A percentile compares a stretch with the other conserved stretches of the same genome.
These are phyloP conservation scores for Antennarius maculatus DNA, from an alignment of 2,797 vertebrate species.

Conservation along the genomic window DNA sequence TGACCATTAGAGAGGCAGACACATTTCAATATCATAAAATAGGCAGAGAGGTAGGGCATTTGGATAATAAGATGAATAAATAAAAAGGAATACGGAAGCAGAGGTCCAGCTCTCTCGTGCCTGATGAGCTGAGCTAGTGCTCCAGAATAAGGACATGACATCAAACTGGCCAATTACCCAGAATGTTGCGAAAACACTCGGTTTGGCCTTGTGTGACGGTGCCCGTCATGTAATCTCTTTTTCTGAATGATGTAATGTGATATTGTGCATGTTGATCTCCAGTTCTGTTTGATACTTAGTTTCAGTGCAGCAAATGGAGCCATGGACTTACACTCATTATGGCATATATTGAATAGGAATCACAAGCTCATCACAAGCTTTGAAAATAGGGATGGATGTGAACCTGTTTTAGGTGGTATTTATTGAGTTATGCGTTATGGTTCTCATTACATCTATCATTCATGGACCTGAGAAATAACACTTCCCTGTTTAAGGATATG, in stretches of 20 bases:
- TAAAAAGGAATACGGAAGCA: constrained; percentile 38
- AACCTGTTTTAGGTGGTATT: constrained; percentile 12
- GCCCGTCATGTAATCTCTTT: constrained; percentile 37
- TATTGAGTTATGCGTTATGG: constrained; percentile 9
- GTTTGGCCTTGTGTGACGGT: constrained; percentile 17
- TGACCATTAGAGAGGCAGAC: not conserved
- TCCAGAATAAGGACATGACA: constrained; percentile 15
- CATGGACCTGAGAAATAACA: constrained; percentile 11
- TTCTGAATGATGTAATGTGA: constrained; percentile 52
- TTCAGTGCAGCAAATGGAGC: constrained; percentile 33
- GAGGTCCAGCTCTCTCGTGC: constrained; percentile 42
- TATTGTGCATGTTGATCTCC: constrained; percentile 44
- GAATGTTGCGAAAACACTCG: constrained; percentile 21
- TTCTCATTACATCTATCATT: constrained; percentile 13
- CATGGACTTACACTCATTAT: constrained; percentile 20
- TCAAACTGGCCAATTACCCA: constrained; percentile 49
- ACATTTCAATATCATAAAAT: constrained; percentile 10
- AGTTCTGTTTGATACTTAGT: constrained; percentile 49
- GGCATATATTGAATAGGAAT: constrained; percentile 26
- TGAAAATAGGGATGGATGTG: constrained; percentile 25
- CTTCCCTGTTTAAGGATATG: constrained; percentile 19
- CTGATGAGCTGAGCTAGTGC: constrained; percentile 49
- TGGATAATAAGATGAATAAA: constrained; percentile 43
- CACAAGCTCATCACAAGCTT: constrained; percentile 20
- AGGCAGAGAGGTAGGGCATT: constrained; percentile 3